Conservation (phyloP, 2,797 vertebrate genomes). For the Clangula hyemalis region DNA sequence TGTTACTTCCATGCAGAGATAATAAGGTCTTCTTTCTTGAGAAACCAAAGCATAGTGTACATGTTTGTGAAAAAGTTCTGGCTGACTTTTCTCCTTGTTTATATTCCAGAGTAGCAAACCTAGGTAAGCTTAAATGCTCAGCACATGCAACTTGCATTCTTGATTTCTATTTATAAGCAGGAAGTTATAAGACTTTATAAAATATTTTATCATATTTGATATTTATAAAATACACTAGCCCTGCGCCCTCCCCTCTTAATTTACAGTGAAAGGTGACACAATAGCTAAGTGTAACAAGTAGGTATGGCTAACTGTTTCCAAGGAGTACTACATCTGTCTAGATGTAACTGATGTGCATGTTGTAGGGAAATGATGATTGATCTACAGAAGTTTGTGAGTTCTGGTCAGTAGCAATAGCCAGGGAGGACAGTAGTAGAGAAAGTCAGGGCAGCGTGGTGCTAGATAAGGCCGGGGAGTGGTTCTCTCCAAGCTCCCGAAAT, state of each 20-base stretch:
- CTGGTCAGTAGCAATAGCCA: neutral
- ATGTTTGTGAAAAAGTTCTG: neutral
- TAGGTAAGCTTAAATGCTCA: neutral
- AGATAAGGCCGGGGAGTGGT: neutral
- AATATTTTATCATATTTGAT: neutral
- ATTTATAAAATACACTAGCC: neutral
- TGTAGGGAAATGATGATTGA: neutral
- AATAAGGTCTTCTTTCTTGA: neutral
- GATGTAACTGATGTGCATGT: neutral
- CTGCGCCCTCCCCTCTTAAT: neutral
- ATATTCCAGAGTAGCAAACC: neutral
- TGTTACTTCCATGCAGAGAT: slow-evolving; percentile 4
- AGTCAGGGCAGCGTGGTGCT: neutral
- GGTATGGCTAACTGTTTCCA: neutral
- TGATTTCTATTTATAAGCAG: neutral
- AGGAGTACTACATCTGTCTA: neutral
- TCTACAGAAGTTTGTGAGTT: neutral
- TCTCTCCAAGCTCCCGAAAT: neutral
- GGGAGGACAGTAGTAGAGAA: neutral
- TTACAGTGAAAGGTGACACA: neutral
- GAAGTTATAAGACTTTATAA: neutral
- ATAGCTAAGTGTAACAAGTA: neutral
- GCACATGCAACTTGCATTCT: neutral
- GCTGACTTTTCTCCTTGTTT: neutral
- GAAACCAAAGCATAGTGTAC: neutral